Evolutionary conservation across 30 jellyfish, hydroid and myxozoan genomes (phyloP), one percentile per base, ranked within the genome.

Genomic region (Chironex yamaguchii): DNA sequence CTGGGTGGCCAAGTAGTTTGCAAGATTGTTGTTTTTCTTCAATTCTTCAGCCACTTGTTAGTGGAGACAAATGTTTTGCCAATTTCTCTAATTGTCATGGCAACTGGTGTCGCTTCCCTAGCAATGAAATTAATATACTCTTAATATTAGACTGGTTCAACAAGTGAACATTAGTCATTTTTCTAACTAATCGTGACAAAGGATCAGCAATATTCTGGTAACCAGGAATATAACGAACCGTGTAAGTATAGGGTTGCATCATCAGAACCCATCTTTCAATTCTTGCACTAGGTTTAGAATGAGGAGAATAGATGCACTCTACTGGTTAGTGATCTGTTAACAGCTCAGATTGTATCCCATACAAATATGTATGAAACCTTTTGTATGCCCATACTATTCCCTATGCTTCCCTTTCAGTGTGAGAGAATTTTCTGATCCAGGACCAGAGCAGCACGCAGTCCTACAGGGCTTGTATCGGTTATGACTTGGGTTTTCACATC

Each of bases 401-500:
- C 30, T 67, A 26, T 1, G 87, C 93, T 36, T 82, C 93, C 53
- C 33, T 24, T 48, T 82, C 93, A 25, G 93, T 82, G 36, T 82
- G 93, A 67, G 79, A 67, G 70, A 42, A 82, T 67, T 68, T 68
- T 51, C 65, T 50, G 91, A 67, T 52, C 71, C 36, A 52, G 92
- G 52, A 86, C 42, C 28, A 85, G 49, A 50, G 75, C 86, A 23
- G 89, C 96, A 54, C 96, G 85, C 29, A 85, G 51, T 20, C 96
- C 91, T 31, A 58, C 79, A 58, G 90, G 90, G 42, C 85, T 72
- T 32, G 91, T 85, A 58, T 85, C 96, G 35, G 91, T 52, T 32
- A 36, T 34, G 11, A 85, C 36, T 69, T 54, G 54, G 62, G 96
- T 85, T 54, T 74, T 64, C 27, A 69, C 84, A 26, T 62, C 42